These are phyloP conservation scores for Seira sanloemensis DNA, from an alignment of 2,888 invertebrate genomes.

Conservation along the genomic window DNA sequence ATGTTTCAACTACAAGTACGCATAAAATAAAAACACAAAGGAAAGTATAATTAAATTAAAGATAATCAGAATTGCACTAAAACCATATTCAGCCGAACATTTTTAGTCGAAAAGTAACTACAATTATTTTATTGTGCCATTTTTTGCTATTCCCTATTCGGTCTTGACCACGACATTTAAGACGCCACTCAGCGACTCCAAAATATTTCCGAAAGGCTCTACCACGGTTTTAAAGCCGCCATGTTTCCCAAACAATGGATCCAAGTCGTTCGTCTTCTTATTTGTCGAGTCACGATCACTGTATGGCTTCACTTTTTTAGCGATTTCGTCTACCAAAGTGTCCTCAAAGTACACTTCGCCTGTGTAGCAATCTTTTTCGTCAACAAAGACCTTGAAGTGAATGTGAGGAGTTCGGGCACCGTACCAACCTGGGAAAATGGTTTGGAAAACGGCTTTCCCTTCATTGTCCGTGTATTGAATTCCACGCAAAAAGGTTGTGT, in stretches of 20 bases:
- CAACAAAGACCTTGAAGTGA: conserved; percentile 60
- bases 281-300: conserved; percentile 45
- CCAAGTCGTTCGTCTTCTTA: conserved; percentile 38
- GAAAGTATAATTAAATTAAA: neutral
- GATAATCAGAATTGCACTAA: too few relatives aligned
- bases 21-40: too few relatives aligned
- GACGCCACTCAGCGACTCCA: neutral
- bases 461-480: conserved; percentile 60
- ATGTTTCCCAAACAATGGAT: conserved; percentile 27
- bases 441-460: conserved; percentile 57
- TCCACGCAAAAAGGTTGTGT: conserved; percentile 60
- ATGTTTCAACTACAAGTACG: too few relatives aligned
- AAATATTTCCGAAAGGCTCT: conserved; percentile 29
- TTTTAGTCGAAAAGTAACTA: too few relatives aligned
- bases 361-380: conserved; percentile 47
- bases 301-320: conserved; percentile 52
- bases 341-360: conserved; percentile 67
- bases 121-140: neutral
- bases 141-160: neutral
- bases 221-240: conserved; percentile 37
- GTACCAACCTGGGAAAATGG: conserved; percentile 68
- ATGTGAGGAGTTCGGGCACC: conserved; percentile 58
- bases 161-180: conserved; percentile 32
- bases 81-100: too few relatives aligned
- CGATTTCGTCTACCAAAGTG: conserved; percentile 52